Percentiles rank a stretch among this genome's conserved stretches.
Conservation (phyloP, 2,888 invertebrate species). For the Melanostoma mellinum region DNA sequence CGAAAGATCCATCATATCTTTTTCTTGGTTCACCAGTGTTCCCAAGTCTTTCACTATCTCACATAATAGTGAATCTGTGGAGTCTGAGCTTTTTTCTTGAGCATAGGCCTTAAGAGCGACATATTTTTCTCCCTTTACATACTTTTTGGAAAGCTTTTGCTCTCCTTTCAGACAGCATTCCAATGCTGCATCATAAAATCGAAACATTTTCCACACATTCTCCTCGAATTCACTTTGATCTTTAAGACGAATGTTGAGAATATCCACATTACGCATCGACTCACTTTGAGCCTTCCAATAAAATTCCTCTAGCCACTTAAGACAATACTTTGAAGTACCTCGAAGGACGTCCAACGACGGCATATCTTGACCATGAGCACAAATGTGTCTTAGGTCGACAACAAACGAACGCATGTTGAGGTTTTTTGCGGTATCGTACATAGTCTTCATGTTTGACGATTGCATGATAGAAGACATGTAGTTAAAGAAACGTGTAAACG, state of each 20-base stretch:
- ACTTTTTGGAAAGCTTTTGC: conserved; percentile 74
- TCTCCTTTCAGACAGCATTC: conserved; percentile 75
- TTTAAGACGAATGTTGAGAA: conserved; percentile 75
- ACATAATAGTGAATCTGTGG: neutral
- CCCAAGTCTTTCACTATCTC: conserved; percentile 70
- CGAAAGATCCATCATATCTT: conserved; percentile 75
- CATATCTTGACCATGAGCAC: conserved; percentile 80
- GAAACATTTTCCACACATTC: conserved; percentile 74
- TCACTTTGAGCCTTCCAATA: conserved; percentile 79
- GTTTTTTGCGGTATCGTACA: conserved; percentile 80
- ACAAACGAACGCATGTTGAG: conserved; percentile 80
- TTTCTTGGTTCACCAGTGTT: conserved; percentile 74
- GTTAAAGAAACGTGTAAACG: conserved; percentile 81
- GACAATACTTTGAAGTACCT: conserved; percentile 77
- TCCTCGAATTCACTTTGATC: conserved; percentile 76
- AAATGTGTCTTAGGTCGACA: conserved; percentile 81
- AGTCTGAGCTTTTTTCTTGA: too few relatives aligned
- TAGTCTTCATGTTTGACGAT: conserved; percentile 77
- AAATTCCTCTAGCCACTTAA: conserved; percentile 79
- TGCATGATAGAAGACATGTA: conserved; percentile 82
- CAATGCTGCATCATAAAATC: conserved; percentile 78
- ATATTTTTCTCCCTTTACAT: conserved; percentile 74
- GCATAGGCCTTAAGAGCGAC: too few relatives aligned
- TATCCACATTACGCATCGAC: conserved; percentile 77
- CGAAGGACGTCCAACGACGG: conserved; percentile 78